Evolutionary conservation across 2,113 vertebrate genomes (phyloP), one percentile per base, ranked within the genome.

Genomic region (Nannobrachium achirus): DNA sequence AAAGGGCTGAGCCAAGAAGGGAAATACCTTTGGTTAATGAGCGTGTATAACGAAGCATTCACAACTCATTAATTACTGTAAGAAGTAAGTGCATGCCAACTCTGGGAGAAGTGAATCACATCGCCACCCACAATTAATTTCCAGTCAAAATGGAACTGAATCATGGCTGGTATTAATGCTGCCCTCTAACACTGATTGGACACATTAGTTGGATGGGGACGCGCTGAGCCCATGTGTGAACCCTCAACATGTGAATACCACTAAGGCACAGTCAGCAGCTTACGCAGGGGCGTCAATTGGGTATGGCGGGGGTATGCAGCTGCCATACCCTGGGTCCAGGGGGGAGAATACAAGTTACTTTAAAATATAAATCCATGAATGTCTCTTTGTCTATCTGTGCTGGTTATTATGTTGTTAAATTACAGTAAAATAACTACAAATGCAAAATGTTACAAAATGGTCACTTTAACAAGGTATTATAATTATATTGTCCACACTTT

Each of bases 21-120:
- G 42, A 13, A 8, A 64, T 42, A 53, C 20, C 10, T 46, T 60
- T 2, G 14, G 52, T 53, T 18, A 19, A 39, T n/a, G 46, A 62
- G 44, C 33, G 51, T 11, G 2, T 53, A 62, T 10, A 45, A 19
- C 45, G 44, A 55, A 61, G 52, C 8, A 49, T 71, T 76, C 52
- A 79, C 79, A 77, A 70, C 49, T 84, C 73, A 63, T 69, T 76
- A 39, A 69, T 69, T 61, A 33, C 25, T 33, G 25, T 33, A 61
- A 73, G 63, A 83, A 55, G 51, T n/a, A n/a, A 56, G 41, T 65
- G 39, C 53, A 60, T 33, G 7, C 44, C 13, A 15, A 60, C 14
- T 72, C 51, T 45, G 44, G 20, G 44, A 42, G 18, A 9, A 38
- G 33, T 64, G 72, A 75, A 74, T 81, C 73, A 66, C 71, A 68